Percentiles rank a stretch among this genome's conserved stretches.
Evolutionary conservation across 2,113 vertebrate genomes (phyloP).

Genomic region (Hydropotes inermis): DNA sequence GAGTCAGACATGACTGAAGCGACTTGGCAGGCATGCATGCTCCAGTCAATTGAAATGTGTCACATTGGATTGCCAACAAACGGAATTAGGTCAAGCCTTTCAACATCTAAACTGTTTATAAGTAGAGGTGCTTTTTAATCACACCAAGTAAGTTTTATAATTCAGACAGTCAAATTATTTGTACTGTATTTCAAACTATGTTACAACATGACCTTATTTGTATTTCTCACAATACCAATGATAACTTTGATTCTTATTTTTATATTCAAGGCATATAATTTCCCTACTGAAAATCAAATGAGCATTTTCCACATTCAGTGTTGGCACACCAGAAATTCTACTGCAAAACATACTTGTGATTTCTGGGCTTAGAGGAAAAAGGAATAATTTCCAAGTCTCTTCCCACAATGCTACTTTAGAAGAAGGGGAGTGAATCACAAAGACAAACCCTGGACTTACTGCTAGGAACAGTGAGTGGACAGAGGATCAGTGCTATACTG

Average conservation of each 20-base stretch:
- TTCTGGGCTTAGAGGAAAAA: neutral
- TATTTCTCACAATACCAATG: neutral
- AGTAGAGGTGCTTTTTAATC: neutral
- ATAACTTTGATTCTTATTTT: neutral
- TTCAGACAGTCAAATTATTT: neutral
- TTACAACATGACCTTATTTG: neutral
- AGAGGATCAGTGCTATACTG: neutral
- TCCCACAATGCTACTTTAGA: neutral
- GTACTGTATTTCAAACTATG: neutral
- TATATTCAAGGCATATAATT: neutral
- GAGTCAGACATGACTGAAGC: neutral
- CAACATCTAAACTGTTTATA: neutral
- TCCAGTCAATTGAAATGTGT: neutral
- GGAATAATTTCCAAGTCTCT: neutral
- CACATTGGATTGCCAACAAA: neutral
- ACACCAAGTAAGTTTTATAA: neutral
- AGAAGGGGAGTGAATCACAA: accelerated
- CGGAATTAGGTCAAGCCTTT: neutral
- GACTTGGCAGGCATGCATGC: neutral
- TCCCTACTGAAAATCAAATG: neutral
- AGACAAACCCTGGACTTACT: neutral
- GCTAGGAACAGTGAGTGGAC: no score
- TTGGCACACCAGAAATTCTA: neutral
- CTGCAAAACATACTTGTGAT: neutral
- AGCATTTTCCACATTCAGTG: neutral